These are phyloP conservation scores for Gymnoscelis rufifasciata DNA, from an alignment of 2,888 invertebrate species.

Conservation along the genomic window DNA sequence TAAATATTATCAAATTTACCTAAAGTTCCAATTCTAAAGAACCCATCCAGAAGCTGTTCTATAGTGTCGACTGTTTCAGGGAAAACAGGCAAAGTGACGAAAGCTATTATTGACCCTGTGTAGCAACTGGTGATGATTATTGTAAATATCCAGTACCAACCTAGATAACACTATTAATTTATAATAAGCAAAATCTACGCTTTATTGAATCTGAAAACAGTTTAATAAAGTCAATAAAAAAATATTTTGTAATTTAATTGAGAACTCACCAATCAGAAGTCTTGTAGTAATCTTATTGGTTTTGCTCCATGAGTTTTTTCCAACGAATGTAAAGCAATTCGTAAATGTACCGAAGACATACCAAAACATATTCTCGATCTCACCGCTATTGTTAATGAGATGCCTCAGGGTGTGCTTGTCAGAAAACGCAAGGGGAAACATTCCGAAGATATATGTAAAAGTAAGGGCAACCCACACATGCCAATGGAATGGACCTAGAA, in stretches of 20 bases:
- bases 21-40: constrained; percentile 85
- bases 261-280: constrained; percentile 81
- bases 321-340: constrained; percentile 86
- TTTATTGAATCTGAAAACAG: too few species aligned
- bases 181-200: too few species aligned
- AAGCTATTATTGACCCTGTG: constrained; percentile 90
- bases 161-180: constrained; percentile 46
- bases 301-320: constrained; percentile 84
- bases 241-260: too few species aligned
- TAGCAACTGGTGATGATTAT: constrained; percentile 91
- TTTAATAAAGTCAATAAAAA: too few species aligned
- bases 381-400: constrained; percentile 82
- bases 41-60: constrained; percentile 81
- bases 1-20: too few species aligned
- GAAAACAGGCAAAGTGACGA: constrained; percentile 87
- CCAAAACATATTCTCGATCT: constrained; percentile 92
- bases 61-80: constrained; percentile 86
- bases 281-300: constrained; percentile 84
- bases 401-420: constrained; percentile 83
- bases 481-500: constrained; percentile 91
- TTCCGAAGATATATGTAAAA: constrained; percentile 84
- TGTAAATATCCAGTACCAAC: constrained; percentile 91
- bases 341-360: constrained; percentile 92
- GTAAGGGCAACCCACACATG: constrained; percentile 88
- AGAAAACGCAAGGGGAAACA: constrained; percentile 86